phyloP scores from a whole-genome alignment of 2,113 vertebrate species.

The Tretioscincus oriximinensis region DNA sequence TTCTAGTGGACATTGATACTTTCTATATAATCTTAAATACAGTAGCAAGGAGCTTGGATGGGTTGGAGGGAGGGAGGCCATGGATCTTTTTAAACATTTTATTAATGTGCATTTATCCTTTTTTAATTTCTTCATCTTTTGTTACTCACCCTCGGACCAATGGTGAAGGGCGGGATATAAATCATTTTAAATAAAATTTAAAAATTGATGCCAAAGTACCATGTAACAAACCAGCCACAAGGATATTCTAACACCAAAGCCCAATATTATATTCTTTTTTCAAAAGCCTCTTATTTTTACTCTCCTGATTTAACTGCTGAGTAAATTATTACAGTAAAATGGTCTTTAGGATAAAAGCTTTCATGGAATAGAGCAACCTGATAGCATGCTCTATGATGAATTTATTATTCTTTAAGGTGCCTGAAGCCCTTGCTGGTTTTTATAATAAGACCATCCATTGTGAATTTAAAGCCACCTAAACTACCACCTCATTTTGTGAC shows the following conservation, averaged over 20 bases:
- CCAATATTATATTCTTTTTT: neutral
- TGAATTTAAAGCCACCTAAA: neutral
- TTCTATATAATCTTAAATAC: too few relatives aligned
- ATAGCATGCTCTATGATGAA: neutral
- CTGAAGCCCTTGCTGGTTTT: neutral
- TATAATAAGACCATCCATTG: neutral
- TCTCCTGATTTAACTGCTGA: neutral
- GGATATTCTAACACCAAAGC: neutral
- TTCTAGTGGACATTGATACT: too few relatives aligned
- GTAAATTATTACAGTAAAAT: neutral
- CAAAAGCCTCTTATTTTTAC: neutral
- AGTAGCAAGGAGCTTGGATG: too few relatives aligned
- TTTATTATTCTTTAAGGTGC: neutral
- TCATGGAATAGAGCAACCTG: neutral
- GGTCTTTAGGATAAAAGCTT: too few relatives aligned
- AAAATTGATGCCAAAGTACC: neutral
- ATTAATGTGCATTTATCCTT: too few relatives aligned
- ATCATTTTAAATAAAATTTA: too few relatives aligned
- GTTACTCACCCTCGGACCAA: too few relatives aligned
- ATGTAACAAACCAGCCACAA: neutral
- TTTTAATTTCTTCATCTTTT: too few relatives aligned
- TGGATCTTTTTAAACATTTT: too few relatives aligned
- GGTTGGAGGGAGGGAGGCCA: too few relatives aligned
- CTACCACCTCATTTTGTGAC: neutral
- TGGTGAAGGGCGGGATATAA: too few relatives aligned